Conservation (phyloP, 2,888 invertebrate genomes). For the Chrysolina oricalcia region DNA sequence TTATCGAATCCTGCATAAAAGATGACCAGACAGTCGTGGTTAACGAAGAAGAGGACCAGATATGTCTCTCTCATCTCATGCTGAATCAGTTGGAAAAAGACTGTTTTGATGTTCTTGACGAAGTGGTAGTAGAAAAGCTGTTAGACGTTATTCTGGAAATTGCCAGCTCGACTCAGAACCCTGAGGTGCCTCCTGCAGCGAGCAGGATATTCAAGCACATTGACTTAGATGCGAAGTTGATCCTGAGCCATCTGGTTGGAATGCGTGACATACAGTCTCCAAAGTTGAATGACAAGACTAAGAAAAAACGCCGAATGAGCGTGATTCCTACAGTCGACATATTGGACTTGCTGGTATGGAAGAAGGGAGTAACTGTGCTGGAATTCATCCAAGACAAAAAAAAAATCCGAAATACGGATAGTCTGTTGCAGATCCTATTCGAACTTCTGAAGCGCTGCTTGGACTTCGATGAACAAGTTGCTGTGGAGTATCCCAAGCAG, state of each 20-base stretch:
- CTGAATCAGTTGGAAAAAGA: slow-evolving; percentile 70
- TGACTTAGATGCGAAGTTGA: slow-evolving; percentile 76
- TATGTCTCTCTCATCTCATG: slow-evolving; percentile 45
- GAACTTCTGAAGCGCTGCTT: slow-evolving; percentile 86
- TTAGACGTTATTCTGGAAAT: slow-evolving; percentile 75
- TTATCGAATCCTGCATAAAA: slow-evolving; percentile 75
- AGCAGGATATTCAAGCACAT: slow-evolving; percentile 80
- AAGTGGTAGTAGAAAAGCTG: slow-evolving; percentile 71
- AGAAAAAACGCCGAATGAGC: slow-evolving; percentile 71
- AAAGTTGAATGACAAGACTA: slow-evolving; percentile 66
- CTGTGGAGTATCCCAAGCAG: slow-evolving; percentile 92
- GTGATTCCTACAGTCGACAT: slow-evolving; percentile 76
- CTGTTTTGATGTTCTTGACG: slow-evolving; percentile 74
- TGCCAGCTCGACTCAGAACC: slow-evolving; percentile 76
- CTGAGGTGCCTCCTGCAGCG: slow-evolving; percentile 76
- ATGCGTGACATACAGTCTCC: slow-evolving; percentile 76
- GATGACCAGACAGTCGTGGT: slow-evolving; percentile 70
- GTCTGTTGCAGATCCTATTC: slow-evolving; percentile 84
- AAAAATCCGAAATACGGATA: slow-evolving; percentile 80
- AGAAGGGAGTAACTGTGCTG: slow-evolving; percentile 83
- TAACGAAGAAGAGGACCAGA: slow-evolving; percentile 42
- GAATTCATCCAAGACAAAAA: slow-evolving; percentile 91
- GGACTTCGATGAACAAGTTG: slow-evolving; percentile 85
- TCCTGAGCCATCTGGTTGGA: slow-evolving; percentile 75
- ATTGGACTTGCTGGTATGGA: slow-evolving; percentile 82